A percentile compares a stretch with the other conserved stretches of the same genome.
Conservation (phyloP, 2,888 invertebrate genomes). For the Meiosimyza decipiens region DNA sequence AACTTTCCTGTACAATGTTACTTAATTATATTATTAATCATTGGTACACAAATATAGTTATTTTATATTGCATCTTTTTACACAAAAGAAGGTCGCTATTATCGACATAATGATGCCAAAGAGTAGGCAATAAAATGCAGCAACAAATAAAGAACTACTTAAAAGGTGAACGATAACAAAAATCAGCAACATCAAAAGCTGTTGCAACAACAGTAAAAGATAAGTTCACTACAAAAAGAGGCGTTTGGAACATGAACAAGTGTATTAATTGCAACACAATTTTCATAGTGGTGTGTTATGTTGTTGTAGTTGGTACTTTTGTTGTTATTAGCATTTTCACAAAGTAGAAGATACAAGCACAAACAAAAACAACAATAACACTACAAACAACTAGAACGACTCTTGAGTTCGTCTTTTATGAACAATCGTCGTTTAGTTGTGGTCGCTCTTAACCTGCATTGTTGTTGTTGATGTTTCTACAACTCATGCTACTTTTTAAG, state of each 20-base stretch:
- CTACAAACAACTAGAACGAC: too few species aligned
- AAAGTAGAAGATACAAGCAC: too few species aligned
- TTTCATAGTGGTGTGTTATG: neutral
- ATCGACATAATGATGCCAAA: neutral
- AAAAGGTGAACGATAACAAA: neutral
- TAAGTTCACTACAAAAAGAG: neutral
- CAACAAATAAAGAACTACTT: conserved; percentile 1
- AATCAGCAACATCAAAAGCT: neutral
- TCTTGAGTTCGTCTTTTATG: too few species aligned
- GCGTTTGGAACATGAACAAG: neutral
- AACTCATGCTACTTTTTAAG: too few species aligned
- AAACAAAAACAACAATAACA: too few species aligned
- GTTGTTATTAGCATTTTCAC: neutral
- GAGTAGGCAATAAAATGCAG: neutral
- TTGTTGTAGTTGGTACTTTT: neutral
- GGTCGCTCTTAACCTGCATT: too few species aligned
- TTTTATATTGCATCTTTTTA: too few species aligned
- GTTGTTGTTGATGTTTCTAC: too few species aligned
- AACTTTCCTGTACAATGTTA: too few species aligned
- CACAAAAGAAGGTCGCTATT: too few species aligned
- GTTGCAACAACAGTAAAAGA: conserved; percentile 3
- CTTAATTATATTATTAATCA: too few species aligned
- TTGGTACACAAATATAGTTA: neutral
- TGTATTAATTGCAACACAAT: conserved; percentile 4
- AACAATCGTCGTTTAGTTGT: too few species aligned